Evolutionary conservation across 1,140 invertebrate genomes (phyloP).

Genomic region (Aphelenchoides fujianensis): DNA sequence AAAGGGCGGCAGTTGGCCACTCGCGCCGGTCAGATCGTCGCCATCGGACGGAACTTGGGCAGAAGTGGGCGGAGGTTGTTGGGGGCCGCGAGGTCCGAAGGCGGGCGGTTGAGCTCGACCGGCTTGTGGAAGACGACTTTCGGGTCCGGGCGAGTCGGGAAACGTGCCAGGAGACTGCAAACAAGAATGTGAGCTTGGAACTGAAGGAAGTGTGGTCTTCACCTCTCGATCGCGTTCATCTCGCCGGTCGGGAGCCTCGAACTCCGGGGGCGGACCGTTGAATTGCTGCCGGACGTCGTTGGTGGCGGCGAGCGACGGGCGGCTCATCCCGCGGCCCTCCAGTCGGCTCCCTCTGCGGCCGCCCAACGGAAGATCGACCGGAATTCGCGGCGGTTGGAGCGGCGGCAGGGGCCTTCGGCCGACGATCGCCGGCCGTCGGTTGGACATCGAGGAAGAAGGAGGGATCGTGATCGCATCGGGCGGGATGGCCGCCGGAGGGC

Average conservation of each 20-base stretch:
- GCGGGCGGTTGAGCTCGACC: neutral
- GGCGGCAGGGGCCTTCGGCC: neutral
- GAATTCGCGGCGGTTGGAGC: neutral
- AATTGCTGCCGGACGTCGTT: neutral
- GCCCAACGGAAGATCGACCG: too few species aligned
- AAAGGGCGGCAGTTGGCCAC: neutral
- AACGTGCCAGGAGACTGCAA: neutral
- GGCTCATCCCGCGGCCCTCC: neutral
- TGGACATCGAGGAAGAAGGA: neutral
- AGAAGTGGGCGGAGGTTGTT: neutral
- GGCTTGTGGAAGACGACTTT: neutral
- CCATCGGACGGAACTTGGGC: neutral
- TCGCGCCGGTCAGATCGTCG: neutral
- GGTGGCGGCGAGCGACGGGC: neutral
- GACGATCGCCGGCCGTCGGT: neutral
- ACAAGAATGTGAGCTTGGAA: neutral
- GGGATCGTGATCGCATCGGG: neutral
- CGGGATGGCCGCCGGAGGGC: neutral
- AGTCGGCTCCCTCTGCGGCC: too few species aligned
- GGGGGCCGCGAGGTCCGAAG: neutral
- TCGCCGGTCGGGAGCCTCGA: too few species aligned
- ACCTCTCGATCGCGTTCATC: too few species aligned
- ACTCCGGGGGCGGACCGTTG: neutral
- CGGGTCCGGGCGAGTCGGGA: constrained; percentile 1
- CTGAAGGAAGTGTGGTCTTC: too few species aligned